These are phyloP conservation scores for Polyploca ridens DNA, from an alignment of 2,888 invertebrate genomes.

Conservation along the genomic window DNA sequence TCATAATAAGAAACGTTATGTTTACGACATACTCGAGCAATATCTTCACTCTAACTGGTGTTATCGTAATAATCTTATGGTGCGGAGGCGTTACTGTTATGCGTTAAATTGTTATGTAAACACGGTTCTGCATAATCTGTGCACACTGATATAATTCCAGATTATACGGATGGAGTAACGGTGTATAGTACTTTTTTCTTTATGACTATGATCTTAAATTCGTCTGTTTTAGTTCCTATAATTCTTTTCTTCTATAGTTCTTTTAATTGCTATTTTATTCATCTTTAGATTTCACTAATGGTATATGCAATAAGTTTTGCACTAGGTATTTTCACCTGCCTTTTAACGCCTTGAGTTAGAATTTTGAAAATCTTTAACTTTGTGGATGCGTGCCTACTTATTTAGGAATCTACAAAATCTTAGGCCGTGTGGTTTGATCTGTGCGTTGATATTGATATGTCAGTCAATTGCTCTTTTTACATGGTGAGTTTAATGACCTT, in stretches of 20 bases:
- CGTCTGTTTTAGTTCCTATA: background rate
- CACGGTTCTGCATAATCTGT: conserved; percentile 29
- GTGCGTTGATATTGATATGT: too few species aligned
- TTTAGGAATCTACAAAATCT: too few species aligned
- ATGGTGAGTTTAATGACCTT: too few species aligned
- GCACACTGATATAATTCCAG: conserved; percentile 32
- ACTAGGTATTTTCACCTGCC: too few species aligned
- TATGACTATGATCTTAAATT: background rate
- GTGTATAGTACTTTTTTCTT: background rate
- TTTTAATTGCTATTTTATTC: background rate
- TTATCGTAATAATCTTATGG: conserved; percentile 8
- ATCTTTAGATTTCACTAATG: too few species aligned
- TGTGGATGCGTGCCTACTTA: too few species aligned
- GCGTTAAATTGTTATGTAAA: conserved; percentile 21
- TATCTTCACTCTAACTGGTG: conserved; percentile 5
- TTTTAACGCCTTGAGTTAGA: too few species aligned
- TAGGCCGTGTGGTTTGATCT: too few species aligned
- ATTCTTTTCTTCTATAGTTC: too few species aligned
- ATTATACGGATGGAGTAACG: conserved; percentile 21
- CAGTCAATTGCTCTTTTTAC: too few species aligned
- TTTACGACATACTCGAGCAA: background rate
- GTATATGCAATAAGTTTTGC: too few species aligned
- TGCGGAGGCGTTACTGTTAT: conserved; percentile 7
- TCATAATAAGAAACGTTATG: background rate
- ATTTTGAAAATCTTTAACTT: too few species aligned